These are phyloP conservation scores for Crax fasciolata DNA, from an alignment of 2,797 vertebrate species.

Conservation along the genomic window DNA sequence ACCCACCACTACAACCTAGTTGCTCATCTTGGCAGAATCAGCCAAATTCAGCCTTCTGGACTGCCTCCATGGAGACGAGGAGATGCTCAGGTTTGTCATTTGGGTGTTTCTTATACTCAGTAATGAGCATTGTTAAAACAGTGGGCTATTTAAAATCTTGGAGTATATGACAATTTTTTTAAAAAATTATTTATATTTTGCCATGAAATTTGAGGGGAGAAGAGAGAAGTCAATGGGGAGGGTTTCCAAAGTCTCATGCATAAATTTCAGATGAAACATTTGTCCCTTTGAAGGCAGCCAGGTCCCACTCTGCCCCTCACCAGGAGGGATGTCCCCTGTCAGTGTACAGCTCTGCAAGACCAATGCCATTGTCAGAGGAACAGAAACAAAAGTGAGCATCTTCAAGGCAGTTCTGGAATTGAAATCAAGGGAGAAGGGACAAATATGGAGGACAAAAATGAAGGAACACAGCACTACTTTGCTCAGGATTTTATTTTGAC, in stretches of 20 bases:
- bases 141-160: background rate
- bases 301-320: rapidly evolving
- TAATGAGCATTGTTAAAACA: background rate
- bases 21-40: background rate
- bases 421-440: background rate
- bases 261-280: background rate
- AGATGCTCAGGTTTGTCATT: background rate
- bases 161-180: no score
- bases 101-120: rapidly evolving
- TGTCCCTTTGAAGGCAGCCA: background rate
- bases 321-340: background rate
- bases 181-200: background rate
- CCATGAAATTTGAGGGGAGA: background rate
- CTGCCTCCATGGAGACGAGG: background rate
- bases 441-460: background rate
- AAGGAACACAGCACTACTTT: no score
- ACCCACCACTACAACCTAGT: background rate
- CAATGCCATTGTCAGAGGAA: background rate
- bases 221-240: background rate
- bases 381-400: background rate
- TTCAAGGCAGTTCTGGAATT: background rate
- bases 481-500: background rate
- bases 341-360: background rate
- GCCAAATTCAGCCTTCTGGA: background rate
- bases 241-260: background rate